Evolutionary conservation across 2,113 vertebrate species (phyloP), one percentile per base, ranked within the genome.

Genomic region (Lophius piscatorius): DNA sequence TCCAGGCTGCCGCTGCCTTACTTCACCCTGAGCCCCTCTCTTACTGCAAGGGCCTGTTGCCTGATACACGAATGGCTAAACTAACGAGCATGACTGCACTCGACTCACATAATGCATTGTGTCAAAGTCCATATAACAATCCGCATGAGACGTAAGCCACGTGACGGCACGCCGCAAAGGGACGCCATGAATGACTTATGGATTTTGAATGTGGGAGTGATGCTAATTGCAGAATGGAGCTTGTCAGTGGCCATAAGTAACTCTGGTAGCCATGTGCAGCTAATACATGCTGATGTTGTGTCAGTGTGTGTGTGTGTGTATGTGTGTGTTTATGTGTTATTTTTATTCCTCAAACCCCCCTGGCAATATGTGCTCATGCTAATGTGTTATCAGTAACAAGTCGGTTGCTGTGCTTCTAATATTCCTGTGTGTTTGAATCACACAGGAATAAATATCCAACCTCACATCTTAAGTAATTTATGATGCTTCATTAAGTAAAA

Each of bases 201-300:
- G 24, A 47, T 35, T 40, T 34, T 52, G 24, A 46, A 28, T 14
- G 6, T 26, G 46, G 51, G 44, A 16, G 14, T 24, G 26, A 8
- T 20, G 13, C 12, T n/a, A 55, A 78, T 62, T 74, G 56, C 58
- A 29, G 55, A 56, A n/a, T n/a, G n/a, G n/a, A n/a, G n/a, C n/a
- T n/a, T n/a, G n/a, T n/a, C n/a, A n/a, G n/a, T n/a, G n/a, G n/a
- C n/a, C n/a, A n/a, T n/a, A 69, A 65, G 38, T 33, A 36, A 44
- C 31, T 69, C 42, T 28, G 26, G 8, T 28, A 8, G 26, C 26
- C 26, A n/a, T n/a, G n/a, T n/a, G n/a, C n/a, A n/a, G n/a, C n/a
- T n/a, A n/a, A n/a, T n/a, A n/a, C n/a, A n/a, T n/a, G n/a, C n/a
- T n/a, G n/a, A n/a, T n/a, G n/a, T n/a, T n/a, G n/a, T n/a, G n/a